phyloP scores from a whole-genome alignment of 2,888 invertebrate species.

The Polia nebulosa region DNA sequence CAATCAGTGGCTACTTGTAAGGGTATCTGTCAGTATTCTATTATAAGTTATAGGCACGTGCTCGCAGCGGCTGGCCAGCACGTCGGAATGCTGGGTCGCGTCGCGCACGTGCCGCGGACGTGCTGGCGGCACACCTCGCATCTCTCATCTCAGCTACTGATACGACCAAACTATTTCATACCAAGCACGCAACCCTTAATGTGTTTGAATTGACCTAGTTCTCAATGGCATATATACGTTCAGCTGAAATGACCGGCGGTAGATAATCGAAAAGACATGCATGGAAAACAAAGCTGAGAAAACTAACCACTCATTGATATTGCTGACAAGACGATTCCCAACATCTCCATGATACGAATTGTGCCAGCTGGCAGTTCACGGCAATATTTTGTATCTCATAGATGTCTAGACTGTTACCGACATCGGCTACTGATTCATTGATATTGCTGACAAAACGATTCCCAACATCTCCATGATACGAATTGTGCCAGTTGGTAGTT shows the following conservation, averaged over 20 bases:
- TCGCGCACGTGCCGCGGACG: slow-evolving; percentile 50
- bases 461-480: too few species aligned
- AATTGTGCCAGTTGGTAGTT: too few species aligned
- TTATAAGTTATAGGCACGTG: slow-evolving; percentile 35
- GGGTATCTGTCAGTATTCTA: background rate
- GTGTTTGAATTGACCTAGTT: background rate
- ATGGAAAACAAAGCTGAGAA: too few species aligned
- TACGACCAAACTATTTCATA: background rate
- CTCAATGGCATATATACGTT: background rate
- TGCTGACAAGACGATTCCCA: background rate
- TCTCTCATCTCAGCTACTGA: background rate
- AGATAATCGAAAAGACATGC: too few species aligned
- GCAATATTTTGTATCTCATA: background rate
- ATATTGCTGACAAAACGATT: too few species aligned
- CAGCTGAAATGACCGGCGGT: too few species aligned
- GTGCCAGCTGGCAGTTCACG: background rate
- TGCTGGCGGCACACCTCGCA: slow-evolving; percentile 16
- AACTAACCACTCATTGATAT: background rate
- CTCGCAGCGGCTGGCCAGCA: slow-evolving; percentile 24
- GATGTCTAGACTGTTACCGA: too few species aligned
- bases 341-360: background rate
- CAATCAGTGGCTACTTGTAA: background rate
- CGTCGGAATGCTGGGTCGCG: slow-evolving; percentile 48
- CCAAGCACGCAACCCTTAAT: background rate
- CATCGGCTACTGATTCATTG: background rate